phyloP scores from a whole-genome alignment of 2,113 vertebrate species.

The Rattus norvegicus region DNA sequence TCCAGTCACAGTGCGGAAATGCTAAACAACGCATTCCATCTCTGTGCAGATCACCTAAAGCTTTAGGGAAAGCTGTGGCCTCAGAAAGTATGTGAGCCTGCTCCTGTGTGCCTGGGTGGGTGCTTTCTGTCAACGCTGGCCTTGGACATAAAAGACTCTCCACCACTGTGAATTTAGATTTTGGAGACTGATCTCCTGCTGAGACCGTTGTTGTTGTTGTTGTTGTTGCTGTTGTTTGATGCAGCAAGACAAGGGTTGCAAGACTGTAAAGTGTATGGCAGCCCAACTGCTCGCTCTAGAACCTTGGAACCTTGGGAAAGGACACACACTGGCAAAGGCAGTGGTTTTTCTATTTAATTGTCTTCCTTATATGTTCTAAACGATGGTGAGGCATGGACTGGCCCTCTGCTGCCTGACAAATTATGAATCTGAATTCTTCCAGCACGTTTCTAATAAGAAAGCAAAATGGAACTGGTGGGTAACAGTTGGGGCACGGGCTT shows the following conservation, averaged over 20 bases:
- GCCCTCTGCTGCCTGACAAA: neutral
- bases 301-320: neutral
- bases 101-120: neutral
- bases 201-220: neutral
- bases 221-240: neutral
- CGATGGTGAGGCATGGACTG: neutral
- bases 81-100: neutral
- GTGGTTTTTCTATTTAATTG: neutral
- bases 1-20: neutral
- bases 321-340: neutral
- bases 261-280: neutral
- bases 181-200: neutral
- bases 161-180: neutral
- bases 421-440: neutral
- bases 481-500: slow-evolving; percentile 21
- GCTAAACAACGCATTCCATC: slow-evolving; percentile 29
- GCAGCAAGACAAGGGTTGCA: neutral
- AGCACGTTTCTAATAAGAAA: slow-evolving; percentile 16
- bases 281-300: neutral
- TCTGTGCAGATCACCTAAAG: neutral
- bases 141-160: neutral
- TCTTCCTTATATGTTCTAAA: neutral
- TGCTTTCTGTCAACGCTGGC: neutral
- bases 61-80: neutral
- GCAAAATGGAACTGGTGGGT: slow-evolving; percentile 13